These are phyloP conservation scores for Cataglyphis hispanica DNA, from an alignment of 1,140 invertebrate genomes.

Conservation along the genomic window DNA sequence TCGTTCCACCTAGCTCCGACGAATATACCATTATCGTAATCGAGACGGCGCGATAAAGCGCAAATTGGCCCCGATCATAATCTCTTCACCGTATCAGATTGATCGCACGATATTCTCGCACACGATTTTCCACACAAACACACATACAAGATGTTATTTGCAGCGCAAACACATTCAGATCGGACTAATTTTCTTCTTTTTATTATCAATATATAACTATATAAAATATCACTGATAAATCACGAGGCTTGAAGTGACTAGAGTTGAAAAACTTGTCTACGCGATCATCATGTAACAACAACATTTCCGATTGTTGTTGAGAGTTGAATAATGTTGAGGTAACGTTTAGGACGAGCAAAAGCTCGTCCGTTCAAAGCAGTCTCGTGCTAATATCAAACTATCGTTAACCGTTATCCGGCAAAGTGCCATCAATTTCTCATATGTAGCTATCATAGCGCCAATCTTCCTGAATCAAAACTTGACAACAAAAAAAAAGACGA, in stretches of 20 bases:
- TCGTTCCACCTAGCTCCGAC: slow-evolving; percentile 51
- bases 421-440: slow-evolving; percentile 60
- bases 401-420: slow-evolving; percentile 54
- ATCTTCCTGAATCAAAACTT: slow-evolving; percentile 4
- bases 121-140: background rate
- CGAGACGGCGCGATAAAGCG: slow-evolving; percentile 75
- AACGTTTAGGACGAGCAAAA: slow-evolving; percentile 44
- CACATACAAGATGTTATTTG: slow-evolving; percentile 54
- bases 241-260: background rate
- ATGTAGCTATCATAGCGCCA: slow-evolving; percentile 14
- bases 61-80: slow-evolving; percentile 79
- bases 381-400: slow-evolving; percentile 57
- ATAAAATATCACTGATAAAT: slow-evolving; percentile 21
- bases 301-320: slow-evolving; percentile 41
- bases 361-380: slow-evolving; percentile 48
- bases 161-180: slow-evolving; percentile 72
- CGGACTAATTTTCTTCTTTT: slow-evolving; percentile 67
- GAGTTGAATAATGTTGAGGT: slow-evolving; percentile 46
- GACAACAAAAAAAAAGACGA: background rate
- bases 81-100: slow-evolving; percentile 75
- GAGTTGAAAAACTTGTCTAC: background rate
- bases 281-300: slow-evolving; percentile 24
- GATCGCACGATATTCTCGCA: slow-evolving; percentile 66
- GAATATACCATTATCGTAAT: slow-evolving; percentile 74
- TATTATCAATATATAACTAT: slow-evolving; percentile 11